Evolutionary conservation across 1,140 invertebrate species (phyloP), one percentile per base, ranked within the genome.

Genomic region (Brachionus calyciflorus): DNA sequence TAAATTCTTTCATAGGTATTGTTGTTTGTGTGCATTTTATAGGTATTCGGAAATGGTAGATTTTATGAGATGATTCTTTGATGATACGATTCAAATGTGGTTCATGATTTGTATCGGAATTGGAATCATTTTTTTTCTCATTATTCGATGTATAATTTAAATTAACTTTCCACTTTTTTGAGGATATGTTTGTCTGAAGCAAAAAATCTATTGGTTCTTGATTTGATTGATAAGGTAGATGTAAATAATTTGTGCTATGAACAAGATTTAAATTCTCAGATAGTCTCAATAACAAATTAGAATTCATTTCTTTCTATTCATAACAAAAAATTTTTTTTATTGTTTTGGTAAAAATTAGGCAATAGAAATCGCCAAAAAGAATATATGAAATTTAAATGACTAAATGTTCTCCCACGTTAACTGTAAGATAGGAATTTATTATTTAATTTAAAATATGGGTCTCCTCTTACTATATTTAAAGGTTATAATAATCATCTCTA

Each of bases 241-340:
- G 60, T 21, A 65, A 21, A 21, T 44, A 65, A 26, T 41, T 44
- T 12, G 37, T 65, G 17, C 60, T 44, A 41, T 65, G 60, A 44
- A 41, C 17, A 24, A 46, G 14, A 44, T 44, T 65, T 12, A 65
- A 17, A 12, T 65, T 65, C 44, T 65, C 41, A 9, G 40, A 19
- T 28, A 65, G 30, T 5, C 21, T 6, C 3, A 65, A 4, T 2
- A 65, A 21, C 21, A 65, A 19, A 0, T 65, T 65, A 12, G 60
- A 17, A n/a, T 28, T 65, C 12, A 65, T 44, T 65, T 44, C 26
- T 65, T 65, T 65, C 60, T 65, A n/a, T n/a, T n/a, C n/a, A n/a
- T n/a, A n/a, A n/a, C n/a, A n/a, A n/a, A n/a, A n/a, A n/a, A n/a
- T n/a, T n/a, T n/a, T n/a, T n/a, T n/a, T n/a, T n/a, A n/a, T n/a